Conservation (phyloP, 2,888 invertebrate genomes). For the Coenonympha arcania region DNA sequence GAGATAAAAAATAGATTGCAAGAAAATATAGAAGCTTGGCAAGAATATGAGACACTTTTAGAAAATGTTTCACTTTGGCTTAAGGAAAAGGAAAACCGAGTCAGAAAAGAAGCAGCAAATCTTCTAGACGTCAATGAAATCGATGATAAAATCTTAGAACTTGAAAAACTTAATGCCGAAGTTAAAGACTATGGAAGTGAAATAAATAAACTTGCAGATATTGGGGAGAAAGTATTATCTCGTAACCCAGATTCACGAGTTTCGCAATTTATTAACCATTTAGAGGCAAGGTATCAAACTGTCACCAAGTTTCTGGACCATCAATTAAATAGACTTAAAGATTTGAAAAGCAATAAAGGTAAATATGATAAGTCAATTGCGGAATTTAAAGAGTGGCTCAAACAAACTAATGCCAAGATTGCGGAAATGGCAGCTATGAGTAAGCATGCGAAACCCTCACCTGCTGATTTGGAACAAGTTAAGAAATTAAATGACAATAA, state of each 20-base stretch:
- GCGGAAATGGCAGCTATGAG: conserved; percentile 81
- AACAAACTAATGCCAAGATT: conserved; percentile 82
- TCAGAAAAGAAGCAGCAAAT: conserved; percentile 81
- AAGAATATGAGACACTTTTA: conserved; percentile 83
- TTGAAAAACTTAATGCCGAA: conserved; percentile 76
- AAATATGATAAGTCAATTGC: conserved; percentile 78
- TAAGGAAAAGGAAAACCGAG: conserved; percentile 83
- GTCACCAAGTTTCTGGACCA: conserved; percentile 80
- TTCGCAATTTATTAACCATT: conserved; percentile 84
- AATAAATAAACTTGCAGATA: conserved; percentile 77
- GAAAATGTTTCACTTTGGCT: conserved; percentile 84
- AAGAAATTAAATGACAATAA: conserved; percentile 82
- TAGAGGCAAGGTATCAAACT: conserved; percentile 83
- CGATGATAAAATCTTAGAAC: conserved; percentile 79
- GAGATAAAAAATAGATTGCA: conserved; percentile 80
- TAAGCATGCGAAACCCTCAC: conserved; percentile 83
- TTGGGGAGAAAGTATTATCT: conserved; percentile 81
- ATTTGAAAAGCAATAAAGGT: conserved; percentile 80
- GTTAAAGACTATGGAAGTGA: conserved; percentile 78
- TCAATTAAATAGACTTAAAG: conserved; percentile 81
- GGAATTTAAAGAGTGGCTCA: conserved; percentile 85
- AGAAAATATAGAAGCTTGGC: conserved; percentile 83
- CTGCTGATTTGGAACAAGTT: conserved; percentile 82
- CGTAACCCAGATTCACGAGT: conserved; percentile 89
- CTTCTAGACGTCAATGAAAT: conserved; percentile 80